Evolutionary conservation across 1,140 invertebrate genomes (phyloP), one percentile per base, ranked within the genome.

Genomic region (Aphis gossypii): DNA sequence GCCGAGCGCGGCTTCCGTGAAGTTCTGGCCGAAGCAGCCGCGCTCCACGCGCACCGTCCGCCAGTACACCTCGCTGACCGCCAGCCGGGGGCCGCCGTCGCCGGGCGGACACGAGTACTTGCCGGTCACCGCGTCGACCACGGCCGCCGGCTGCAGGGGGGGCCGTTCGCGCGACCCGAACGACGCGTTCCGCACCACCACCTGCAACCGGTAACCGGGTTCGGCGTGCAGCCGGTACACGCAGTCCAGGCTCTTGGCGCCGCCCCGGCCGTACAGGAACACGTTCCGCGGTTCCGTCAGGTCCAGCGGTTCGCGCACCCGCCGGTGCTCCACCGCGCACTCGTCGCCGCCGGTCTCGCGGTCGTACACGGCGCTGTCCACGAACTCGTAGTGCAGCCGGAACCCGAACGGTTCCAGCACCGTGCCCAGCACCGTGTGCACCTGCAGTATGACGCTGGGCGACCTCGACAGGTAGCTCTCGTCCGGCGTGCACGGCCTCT

Each of bases 201-300:
- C 95, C 30, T 96, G 96, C 0, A 96, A 94, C 94, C 96, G 95
- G 94, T 97, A 97, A 46, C 96, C 96, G 0, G 94, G 88, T n/a
- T 96, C 95, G 0, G 96, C 96, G 95, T 97, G 96, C 94, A 98
- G 97, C 94, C 97, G 96, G 95, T 97, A 97, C 76, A 96, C 95
- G 95, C 97, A 98, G 93, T 96, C 97, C 54, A 98, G 95, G 95
- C 97, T 97, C 94, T 96, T 96, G 9, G 97, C 96, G 0, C 97
- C 97, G 9, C 97, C 97, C 93, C 97, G 96, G 11, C 97, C 97
- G 94, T 97, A 98, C 94, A 98, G 96, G 95, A 98, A 98, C 51
- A 98, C 97, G 94, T 97, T 97, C 94, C 96, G 96, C 0, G 97
- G 97, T 18, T 97, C 96, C 14, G 96, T 96, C 41, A 98, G 95